These are phyloP conservation scores for Ooceraea biroi DNA, from an alignment of 1,140 invertebrate genomes.

Conservation along the genomic window DNA sequence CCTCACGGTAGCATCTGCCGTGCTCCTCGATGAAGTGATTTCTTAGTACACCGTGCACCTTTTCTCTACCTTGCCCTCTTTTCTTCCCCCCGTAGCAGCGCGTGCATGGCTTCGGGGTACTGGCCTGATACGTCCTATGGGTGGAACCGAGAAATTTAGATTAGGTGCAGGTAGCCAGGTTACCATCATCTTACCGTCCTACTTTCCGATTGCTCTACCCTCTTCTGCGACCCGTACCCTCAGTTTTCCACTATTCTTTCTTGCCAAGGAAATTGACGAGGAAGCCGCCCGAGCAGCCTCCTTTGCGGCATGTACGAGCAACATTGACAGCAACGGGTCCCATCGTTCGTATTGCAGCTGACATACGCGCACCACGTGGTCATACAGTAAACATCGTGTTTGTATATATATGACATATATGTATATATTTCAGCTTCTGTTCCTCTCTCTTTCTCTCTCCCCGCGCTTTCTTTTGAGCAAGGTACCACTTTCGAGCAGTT, in stretches of 20 bases:
- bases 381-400: constrained; percentile 63
- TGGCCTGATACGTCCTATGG: constrained; percentile 30
- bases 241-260: constrained; percentile 24
- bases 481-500: constrained; percentile 21
- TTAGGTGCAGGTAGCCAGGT: constrained; percentile 66
- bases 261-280: constrained; percentile 67
- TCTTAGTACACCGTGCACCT: constrained; percentile 69
- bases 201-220: neutral
- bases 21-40: constrained; percentile 80
- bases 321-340: constrained; percentile 53
- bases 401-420: constrained; percentile 8
- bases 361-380: constrained; percentile 80
- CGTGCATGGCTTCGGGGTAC: constrained; percentile 63
- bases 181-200: constrained; percentile 2
- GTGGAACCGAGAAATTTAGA: constrained; percentile 68
- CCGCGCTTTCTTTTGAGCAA: neutral
- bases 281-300: constrained; percentile 63
- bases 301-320: constrained; percentile 56
- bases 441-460: neutral
- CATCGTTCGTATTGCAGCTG: constrained; percentile 80
- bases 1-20: constrained; percentile 77
- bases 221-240: neutral
- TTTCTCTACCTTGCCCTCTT: constrained; percentile 57
- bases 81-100: constrained; percentile 40
- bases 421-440: neutral